A percentile compares a stretch with the other conserved stretches of the same genome.
Conservation (phyloP, 2,888 invertebrate species). For the Tridacna crocea region DNA sequence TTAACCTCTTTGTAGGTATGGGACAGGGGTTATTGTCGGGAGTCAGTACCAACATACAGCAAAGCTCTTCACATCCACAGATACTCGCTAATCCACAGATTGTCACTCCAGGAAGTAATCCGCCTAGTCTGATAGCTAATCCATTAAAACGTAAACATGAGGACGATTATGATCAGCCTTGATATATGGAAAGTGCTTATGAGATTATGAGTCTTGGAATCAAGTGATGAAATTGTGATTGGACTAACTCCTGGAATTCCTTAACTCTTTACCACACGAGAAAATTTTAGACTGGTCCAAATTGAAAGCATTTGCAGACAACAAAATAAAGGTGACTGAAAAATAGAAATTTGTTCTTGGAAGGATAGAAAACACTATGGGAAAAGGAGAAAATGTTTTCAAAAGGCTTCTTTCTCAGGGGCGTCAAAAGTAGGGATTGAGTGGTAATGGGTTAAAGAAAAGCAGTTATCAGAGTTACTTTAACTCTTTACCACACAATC, state of each 20-base stretch:
- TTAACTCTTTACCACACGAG: background rate
- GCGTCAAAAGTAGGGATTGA: no score
- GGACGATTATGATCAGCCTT: constrained; percentile 76
- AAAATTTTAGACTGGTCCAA: background rate
- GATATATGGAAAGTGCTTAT: background rate
- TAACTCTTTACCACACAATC: no score
- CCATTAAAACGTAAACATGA: constrained; percentile 76
- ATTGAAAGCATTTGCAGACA: constrained; percentile 4
- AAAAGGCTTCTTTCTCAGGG: no score
- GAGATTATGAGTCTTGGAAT: background rate
- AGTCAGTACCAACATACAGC: background rate
- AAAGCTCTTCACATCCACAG: constrained; percentile 7
- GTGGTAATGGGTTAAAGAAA: no score
- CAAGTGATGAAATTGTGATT: no score
- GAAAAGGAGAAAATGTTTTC: no score
- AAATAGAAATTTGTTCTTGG: no score
- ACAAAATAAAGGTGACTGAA: no score
- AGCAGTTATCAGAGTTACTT: no score
- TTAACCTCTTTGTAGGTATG: constrained; percentile 5
- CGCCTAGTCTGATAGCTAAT: constrained; percentile 44
- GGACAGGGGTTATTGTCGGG: constrained; percentile 19
- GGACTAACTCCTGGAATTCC: no score
- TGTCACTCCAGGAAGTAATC: background rate
- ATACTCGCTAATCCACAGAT: constrained; percentile 25
- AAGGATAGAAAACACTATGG: no score